A percentile compares a stretch with the other conserved stretches of the same genome.
Conservation (phyloP, 2,113 vertebrate species). For the Orthonyx spaldingii region DNA sequence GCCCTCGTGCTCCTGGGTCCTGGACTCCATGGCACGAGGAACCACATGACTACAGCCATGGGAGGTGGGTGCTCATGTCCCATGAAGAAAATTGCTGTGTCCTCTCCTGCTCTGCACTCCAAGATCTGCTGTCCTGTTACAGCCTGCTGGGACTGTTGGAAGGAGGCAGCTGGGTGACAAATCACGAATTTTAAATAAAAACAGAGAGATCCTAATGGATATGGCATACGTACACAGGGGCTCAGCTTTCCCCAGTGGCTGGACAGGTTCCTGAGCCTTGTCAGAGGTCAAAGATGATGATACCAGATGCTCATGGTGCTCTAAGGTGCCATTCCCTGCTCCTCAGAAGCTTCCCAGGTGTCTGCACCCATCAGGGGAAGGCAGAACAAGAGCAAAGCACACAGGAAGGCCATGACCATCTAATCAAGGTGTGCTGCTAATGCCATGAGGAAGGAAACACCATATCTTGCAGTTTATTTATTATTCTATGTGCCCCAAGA, state of each 20-base stretch:
- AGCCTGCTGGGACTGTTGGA: background rate
- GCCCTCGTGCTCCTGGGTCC: background rate
- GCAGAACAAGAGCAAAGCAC: background rate
- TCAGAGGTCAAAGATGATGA: background rate
- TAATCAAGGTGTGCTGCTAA: background rate
- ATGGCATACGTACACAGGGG: background rate
- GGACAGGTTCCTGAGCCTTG: background rate
- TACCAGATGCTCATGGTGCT: background rate
- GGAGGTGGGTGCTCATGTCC: accelerated
- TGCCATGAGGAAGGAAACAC: background rate
- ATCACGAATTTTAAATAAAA: background rate
- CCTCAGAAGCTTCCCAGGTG: background rate
- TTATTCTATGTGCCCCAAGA: background rate
- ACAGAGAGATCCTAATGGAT: background rate
- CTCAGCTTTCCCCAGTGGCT: background rate
- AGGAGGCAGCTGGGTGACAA: background rate
- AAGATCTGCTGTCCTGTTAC: background rate
- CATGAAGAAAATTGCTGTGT: background rate
- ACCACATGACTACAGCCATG: background rate
- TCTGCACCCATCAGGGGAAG: background rate
- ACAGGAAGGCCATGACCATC: accelerated
- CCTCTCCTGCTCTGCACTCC: background rate
- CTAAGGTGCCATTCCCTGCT: background rate
- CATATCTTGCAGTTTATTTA: background rate
- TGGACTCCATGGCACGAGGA: background rate